These are phyloP conservation scores for Panurus biarmicus DNA, from an alignment of 2,113 vertebrate genomes.

Conservation along the genomic window DNA sequence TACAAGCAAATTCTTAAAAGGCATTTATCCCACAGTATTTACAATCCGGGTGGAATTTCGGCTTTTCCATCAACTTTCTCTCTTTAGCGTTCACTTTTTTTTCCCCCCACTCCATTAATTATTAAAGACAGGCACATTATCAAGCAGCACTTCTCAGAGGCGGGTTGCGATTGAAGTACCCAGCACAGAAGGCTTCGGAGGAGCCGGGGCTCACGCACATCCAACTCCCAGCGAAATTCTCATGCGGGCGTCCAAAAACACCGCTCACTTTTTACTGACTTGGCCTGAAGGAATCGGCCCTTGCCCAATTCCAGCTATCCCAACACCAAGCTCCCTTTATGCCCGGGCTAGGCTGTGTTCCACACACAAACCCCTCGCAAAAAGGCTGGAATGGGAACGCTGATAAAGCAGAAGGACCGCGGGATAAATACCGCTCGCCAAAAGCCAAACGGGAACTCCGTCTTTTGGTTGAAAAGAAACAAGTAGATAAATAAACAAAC, in stretches of 20 bases:
- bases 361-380: background rate
- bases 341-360: background rate
- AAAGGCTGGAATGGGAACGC: background rate
- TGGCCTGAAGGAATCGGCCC: background rate
- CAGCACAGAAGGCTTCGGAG: background rate
- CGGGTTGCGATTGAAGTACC: background rate
- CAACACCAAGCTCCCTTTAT: background rate
- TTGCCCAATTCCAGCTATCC: background rate
- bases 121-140: background rate
- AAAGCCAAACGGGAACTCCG: background rate
- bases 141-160: background rate
- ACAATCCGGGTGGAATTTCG: background rate
- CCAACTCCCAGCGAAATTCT: background rate
- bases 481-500: fast-evolving
- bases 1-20: background rate
- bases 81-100: background rate
- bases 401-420: background rate
- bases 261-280: background rate
- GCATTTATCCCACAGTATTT: background rate
- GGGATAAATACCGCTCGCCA: background rate
- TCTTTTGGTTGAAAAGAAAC: background rate
- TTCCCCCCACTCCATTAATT: background rate
- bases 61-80: background rate
- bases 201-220: background rate
- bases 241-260: background rate